Evolutionary conservation across 2,888 invertebrate genomes (phyloP).

Genomic region (Geotrupes spiniger): DNA sequence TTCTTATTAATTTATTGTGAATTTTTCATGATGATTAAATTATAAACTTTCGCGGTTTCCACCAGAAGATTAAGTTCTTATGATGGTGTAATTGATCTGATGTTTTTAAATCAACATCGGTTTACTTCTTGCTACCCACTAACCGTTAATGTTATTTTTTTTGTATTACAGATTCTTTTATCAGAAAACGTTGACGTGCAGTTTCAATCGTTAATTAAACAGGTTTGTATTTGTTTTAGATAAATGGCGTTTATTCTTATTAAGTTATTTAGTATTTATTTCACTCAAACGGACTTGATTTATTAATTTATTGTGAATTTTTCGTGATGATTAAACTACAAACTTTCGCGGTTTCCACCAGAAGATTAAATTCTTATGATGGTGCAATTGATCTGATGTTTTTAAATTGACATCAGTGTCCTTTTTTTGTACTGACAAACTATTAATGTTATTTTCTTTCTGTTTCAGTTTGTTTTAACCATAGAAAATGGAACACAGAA

Average conservation of each 20-base stretch:
- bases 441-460: no score
- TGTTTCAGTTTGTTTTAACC: no score
- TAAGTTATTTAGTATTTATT: not conserved
- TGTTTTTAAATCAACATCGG: not conserved
- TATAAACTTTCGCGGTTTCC: constrained; percentile 66
- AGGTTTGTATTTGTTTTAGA: not conserved
- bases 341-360: constrained; percentile 69
- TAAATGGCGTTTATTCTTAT: not conserved
- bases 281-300: not conserved
- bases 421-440: no score
- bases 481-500: no score
- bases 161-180: no score
- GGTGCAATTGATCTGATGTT: no score
- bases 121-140: no score
- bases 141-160: no score
- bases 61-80: constrained; percentile 51
- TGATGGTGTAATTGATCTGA: constrained; percentile 49
- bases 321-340: constrained; percentile 52
- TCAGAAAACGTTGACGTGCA: no score
- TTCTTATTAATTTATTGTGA: not conserved
- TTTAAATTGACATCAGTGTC: no score
- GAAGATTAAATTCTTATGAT: constrained; percentile 51
- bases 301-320: constrained; percentile 6
- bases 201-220: no score
- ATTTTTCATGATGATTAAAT: constrained; percentile 52